Evolutionary conservation across 2,888 invertebrate species (phyloP), one percentile per base, ranked within the genome.

Genomic region (Rhabditoides inermis): DNA sequence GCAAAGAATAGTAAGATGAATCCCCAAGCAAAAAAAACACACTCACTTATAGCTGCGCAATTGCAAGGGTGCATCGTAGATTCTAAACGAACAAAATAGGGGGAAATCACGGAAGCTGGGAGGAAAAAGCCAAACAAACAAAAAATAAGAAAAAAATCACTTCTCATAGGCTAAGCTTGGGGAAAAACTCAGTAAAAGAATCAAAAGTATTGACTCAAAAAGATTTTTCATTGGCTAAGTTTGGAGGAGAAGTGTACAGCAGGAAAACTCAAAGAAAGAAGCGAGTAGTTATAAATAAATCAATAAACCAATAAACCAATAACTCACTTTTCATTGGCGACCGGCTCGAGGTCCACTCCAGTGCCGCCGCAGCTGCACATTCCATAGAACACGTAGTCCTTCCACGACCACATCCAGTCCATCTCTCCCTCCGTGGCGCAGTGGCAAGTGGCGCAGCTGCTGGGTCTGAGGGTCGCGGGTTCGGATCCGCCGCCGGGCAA

Each of bases 401-500:
- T 67, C 70, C 71, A 74, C 39, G 70, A 70, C 69, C 70, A 74
- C 45, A 74, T 61, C 65, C 69, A 75, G 52, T 73, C 73, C 75
- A 75, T 74, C 6, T 22, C 4, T 42, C 42, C n/a, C 20, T 15
- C 41, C n/a, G 26, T 41, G n/a, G 20, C 26, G 27, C 45, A 27
- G 20, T 45, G 22, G 26, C 26, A 41, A 27, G 18, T n/a, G 22
- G 25, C 23, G 18, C 49, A 42, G 23, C 23, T 25, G 18, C 15
- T 20, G 5, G 18, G 12, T 26, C 28, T 6, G n/a, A 18, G 37
- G 10, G 22, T 20, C 37, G 18, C 37, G 37, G 22, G 22, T 18
- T 18, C 7, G 22, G 22, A 37, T 18, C 37, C 37, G 37, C 22
- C 37, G 37, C 18, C 6, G 2, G 7, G 15, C 15, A 20, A 15